phyloP scores from a whole-genome alignment of 2,113 vertebrate genomes.

The Lipotes vexillifer region DNA sequence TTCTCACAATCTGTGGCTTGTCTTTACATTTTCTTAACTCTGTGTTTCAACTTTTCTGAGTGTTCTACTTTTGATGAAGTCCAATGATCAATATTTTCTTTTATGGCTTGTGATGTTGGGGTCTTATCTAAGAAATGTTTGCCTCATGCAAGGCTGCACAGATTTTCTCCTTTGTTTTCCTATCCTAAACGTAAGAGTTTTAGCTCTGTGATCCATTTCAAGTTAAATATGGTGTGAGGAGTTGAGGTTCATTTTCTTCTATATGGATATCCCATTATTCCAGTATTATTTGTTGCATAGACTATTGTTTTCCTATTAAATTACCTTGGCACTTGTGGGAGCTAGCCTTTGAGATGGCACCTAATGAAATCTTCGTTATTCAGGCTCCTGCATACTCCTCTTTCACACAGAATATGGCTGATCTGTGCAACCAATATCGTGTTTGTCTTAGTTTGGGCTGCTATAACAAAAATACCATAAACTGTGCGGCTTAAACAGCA shows the following conservation, averaged over 20 bases:
- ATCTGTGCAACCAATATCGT: background rate
- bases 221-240: background rate
- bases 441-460: background rate
- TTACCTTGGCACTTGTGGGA: background rate
- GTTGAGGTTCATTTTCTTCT: background rate
- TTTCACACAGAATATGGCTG: background rate
- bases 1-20: background rate
- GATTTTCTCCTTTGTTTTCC: background rate
- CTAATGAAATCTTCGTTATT: background rate
- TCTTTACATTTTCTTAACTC: background rate
- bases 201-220: background rate
- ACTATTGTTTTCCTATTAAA: background rate
- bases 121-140: background rate
- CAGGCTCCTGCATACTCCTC: background rate
- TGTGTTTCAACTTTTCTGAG: background rate
- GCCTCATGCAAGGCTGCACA: background rate
- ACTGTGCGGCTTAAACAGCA: background rate
- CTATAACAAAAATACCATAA: background rate
- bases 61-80: background rate
- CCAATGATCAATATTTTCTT: background rate
- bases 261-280: background rate
- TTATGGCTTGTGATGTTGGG: background rate
- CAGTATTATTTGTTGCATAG: background rate
- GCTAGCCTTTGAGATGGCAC: background rate
- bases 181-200: background rate